These are phyloP conservation scores for Lasius fuliginosus DNA, from an alignment of 2,888 invertebrate species.

Conservation along the genomic window DNA sequence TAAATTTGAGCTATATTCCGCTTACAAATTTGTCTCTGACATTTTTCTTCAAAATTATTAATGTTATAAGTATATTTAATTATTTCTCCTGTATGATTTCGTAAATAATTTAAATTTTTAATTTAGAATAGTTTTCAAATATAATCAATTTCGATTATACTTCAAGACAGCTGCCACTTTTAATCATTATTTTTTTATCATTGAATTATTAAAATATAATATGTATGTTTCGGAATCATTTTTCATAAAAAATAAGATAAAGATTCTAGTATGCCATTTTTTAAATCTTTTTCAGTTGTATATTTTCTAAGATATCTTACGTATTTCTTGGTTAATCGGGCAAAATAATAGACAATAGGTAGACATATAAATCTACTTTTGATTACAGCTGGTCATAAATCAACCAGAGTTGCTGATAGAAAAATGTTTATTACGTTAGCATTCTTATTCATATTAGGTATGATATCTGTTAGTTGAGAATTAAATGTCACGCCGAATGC, in stretches of 20 bases:
- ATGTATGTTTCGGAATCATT: neutral
- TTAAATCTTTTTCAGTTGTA: neutral
- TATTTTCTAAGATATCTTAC: neutral
- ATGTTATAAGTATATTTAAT: neutral
- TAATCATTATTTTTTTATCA: constrained; percentile 21
- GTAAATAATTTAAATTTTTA: neutral
- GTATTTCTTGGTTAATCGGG: constrained; percentile 16
- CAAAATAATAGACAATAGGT: constrained; percentile 28
- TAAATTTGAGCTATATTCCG: neutral
- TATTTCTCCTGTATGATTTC: neutral
- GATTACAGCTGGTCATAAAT: constrained; percentile 35
- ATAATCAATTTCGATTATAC: neutral
- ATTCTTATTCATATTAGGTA: constrained; percentile 30
- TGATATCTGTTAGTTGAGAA: neutral
- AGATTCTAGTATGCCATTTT: constrained; percentile 18
- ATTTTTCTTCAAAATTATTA: neutral
- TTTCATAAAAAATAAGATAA: constrained; percentile 28
- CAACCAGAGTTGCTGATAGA: constrained; percentile 19
- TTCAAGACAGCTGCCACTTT: neutral
- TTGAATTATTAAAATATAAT: constrained; percentile 6
- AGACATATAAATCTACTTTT: constrained; percentile 15
- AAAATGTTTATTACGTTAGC: constrained; percentile 32
- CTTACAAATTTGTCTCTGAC: neutral
- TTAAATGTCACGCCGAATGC: constrained; percentile 2
- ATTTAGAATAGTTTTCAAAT: neutral